Evolutionary conservation across 2,113 vertebrate genomes (phyloP).

Genomic region (Neoarius graeffei): DNA sequence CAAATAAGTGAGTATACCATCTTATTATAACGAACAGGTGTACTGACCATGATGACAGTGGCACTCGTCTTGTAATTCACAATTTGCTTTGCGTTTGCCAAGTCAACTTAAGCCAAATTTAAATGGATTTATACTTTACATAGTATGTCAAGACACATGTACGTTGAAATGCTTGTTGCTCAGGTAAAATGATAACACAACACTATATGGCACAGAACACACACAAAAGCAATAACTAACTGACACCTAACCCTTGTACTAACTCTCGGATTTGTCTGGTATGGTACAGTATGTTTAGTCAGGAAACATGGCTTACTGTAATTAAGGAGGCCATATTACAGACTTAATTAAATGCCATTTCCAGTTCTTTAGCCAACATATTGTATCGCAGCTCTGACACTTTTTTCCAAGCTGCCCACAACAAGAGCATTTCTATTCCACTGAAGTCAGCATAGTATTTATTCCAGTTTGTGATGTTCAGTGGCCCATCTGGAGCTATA

Average conservation of each 20-base stretch:
- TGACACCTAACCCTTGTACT: background rate
- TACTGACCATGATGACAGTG: background rate
- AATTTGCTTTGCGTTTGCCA: background rate
- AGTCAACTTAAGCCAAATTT: background rate
- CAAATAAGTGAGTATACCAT: conserved; percentile 81
- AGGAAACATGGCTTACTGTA: background rate
- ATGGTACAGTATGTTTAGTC: background rate
- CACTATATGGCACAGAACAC: background rate
- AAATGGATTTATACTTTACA: background rate
- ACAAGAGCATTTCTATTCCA: background rate
- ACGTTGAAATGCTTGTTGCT: background rate
- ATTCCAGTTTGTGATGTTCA: background rate
- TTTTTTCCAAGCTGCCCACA: background rate
- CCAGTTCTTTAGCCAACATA: background rate
- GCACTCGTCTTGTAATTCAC: background rate
- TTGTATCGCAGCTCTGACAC: background rate
- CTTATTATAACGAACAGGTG: background rate
- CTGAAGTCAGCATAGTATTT: background rate
- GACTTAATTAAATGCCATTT: background rate
- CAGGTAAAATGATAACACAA: background rate
- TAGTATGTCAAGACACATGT: background rate
- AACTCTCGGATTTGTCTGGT: background rate
- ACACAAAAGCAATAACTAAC: background rate
- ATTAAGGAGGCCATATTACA: background rate
- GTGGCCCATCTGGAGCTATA: background rate